phyloP scores from a whole-genome alignment of 2,888 invertebrate species.

The Deroplatys truncata region DNA sequence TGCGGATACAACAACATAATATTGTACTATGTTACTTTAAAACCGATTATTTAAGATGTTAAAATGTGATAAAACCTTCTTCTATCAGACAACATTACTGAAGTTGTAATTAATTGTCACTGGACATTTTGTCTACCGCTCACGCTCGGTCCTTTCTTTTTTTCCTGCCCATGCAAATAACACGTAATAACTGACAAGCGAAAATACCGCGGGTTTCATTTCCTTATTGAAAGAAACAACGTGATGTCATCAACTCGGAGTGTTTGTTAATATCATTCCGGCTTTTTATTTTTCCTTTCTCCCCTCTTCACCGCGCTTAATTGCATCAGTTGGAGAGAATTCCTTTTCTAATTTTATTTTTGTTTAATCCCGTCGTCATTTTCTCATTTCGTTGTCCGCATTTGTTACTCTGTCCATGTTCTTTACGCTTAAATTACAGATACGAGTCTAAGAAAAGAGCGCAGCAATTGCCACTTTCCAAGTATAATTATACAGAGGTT shows the following conservation, averaged over 20 bases:
- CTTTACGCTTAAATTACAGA: conserved; percentile 12
- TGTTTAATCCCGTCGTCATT: conserved; percentile 4
- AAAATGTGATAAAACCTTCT: too few species aligned
- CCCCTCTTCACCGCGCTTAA: not conserved
- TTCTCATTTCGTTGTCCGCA: not conserved
- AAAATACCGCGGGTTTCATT: not conserved
- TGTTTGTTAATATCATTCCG: not conserved
- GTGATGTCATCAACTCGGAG: not conserved
- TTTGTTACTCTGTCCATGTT: not conserved
- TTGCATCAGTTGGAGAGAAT: conserved; percentile 7
- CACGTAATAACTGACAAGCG: not conserved
- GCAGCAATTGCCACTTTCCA: conserved; percentile 6
- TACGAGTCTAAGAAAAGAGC: conserved; percentile 6
- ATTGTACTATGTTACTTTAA: too few species aligned
- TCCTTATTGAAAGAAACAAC: not conserved
- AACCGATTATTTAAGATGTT: too few species aligned
- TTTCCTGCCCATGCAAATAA: not conserved
- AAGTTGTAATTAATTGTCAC: not conserved
- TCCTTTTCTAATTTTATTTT: not conserved
- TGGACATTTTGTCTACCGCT: not conserved
- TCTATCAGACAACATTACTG: too few species aligned
- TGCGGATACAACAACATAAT: too few species aligned
- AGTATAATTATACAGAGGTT: not conserved
- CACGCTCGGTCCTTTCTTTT: not conserved
- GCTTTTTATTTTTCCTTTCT: not conserved